These are phyloP conservation scores for Poeciliopsis gracilis DNA, from an alignment of 2,797 vertebrate genomes.

Conservation along the genomic window DNA sequence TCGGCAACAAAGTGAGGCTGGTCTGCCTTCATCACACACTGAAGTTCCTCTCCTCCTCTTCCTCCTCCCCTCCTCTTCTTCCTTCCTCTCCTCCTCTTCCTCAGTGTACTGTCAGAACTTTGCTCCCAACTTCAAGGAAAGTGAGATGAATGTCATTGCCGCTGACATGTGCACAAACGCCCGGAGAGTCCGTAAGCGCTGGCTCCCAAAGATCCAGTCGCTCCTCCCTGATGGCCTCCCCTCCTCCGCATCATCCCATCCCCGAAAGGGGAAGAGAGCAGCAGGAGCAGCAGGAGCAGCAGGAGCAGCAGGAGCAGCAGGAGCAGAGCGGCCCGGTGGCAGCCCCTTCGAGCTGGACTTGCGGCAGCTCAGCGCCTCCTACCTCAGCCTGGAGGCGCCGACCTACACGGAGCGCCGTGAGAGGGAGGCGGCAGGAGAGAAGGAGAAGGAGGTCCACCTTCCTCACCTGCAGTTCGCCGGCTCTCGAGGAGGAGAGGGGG, in stretches of 20 bases:
- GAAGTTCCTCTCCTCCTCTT: not conserved
- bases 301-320: slow-evolving; percentile 32
- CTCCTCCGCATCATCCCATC: slow-evolving; percentile 35
- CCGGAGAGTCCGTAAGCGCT: slow-evolving; percentile 93
- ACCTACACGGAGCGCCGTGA: slow-evolving; percentile 42
- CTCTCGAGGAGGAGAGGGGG: slow-evolving; percentile 29
- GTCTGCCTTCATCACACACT: slow-evolving; percentile 4
- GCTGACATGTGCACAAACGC: slow-evolving; percentile 97
- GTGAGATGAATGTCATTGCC: slow-evolving; percentile 95
- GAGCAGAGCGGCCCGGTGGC: slow-evolving; percentile 5
- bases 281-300: not conserved
- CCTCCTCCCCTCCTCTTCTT: slow-evolving; percentile 7
- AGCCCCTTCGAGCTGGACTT: slow-evolving; percentile 65
- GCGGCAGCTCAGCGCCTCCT: slow-evolving; percentile 65
- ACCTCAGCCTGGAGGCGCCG: slow-evolving; percentile 61
- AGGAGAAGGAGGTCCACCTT: slow-evolving; percentile 56
- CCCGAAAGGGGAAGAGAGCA: slow-evolving; percentile 53
- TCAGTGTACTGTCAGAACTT: slow-evolving; percentile 97
- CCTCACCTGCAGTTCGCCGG: slow-evolving; percentile 66
- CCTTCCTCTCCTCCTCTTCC: slow-evolving; percentile 7
- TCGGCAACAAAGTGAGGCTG: not conserved
- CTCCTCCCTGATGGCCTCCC: slow-evolving; percentile 87
- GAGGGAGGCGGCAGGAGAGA: slow-evolving; percentile 42
- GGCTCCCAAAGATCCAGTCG: slow-evolving; percentile 96
- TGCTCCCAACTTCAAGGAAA: slow-evolving; percentile 96